A percentile compares a stretch with the other conserved stretches of the same genome.
Evolutionary conservation across 2,113 vertebrate species (phyloP).

Genomic region (Sinocyclocheilus anophthalmus): DNA sequence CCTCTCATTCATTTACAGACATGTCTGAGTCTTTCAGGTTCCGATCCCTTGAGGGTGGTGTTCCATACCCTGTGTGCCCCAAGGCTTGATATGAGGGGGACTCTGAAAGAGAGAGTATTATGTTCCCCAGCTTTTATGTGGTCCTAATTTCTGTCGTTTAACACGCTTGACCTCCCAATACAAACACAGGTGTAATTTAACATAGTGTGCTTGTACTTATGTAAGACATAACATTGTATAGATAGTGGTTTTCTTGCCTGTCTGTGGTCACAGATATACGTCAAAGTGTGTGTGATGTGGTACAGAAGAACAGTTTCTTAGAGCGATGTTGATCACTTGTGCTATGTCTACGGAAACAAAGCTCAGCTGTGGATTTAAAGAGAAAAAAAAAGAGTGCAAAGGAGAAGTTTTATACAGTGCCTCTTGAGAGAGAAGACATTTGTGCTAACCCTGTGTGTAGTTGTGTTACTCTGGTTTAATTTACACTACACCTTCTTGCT

Average conservation of each 20-base stretch:
- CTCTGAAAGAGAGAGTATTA: constrained; percentile 7
- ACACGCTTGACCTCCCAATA: constrained; percentile 42
- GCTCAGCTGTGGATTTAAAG: constrained; percentile 42
- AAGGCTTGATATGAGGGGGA: constrained; percentile 33
- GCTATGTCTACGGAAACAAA: constrained; percentile 71
- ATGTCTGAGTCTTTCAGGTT: constrained; percentile 9
- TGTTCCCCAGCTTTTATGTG: constrained; percentile 17
- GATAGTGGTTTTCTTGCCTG: constrained; percentile 22
- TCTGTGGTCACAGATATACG: neutral
- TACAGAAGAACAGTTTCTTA: constrained; percentile 63
- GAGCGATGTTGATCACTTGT: constrained; percentile 68
- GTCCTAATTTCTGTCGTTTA: neutral
- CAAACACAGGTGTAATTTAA: constrained; percentile 48
- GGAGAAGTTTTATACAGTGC: neutral
- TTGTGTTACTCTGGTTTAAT: neutral
- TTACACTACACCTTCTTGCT: constrained; percentile 27
- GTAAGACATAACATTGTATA: constrained; percentile 39
- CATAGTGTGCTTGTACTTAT: constrained; percentile 22
- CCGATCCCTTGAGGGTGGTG: constrained; percentile 5
- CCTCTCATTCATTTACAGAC: constrained; percentile 41
- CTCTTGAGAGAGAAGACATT: constrained; percentile 24
- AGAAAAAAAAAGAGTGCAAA: constrained; percentile 12
- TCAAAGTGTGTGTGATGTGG: constrained; percentile 19
- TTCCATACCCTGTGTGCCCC: constrained; percentile 19
- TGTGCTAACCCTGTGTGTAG: constrained; percentile 28